phyloP scores from a whole-genome alignment of 2,888 invertebrate species.

The Tanypteryx hageni region DNA sequence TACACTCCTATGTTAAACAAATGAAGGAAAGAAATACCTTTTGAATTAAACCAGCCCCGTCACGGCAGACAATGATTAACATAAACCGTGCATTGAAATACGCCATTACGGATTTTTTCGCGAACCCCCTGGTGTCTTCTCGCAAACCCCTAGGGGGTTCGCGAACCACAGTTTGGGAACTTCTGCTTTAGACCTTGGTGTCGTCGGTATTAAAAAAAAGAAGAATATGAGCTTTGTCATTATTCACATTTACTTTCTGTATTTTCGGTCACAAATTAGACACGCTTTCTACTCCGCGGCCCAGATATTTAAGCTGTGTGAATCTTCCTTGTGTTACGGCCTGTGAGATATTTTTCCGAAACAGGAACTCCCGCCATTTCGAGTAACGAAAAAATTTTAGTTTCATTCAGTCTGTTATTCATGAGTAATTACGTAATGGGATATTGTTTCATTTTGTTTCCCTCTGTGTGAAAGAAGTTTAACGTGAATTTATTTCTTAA shows the following conservation, averaged over 20 bases:
- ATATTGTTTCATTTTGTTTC: neutral
- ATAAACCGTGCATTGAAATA: no score
- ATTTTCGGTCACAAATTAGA: slow-evolving; percentile 40
- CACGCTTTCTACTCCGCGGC: slow-evolving; percentile 49
- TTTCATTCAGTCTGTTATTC: no score
- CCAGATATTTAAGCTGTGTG: neutral
- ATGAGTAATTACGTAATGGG: neutral
- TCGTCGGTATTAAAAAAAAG: neutral
- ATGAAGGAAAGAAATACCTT: no score
- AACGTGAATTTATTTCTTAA: neutral
- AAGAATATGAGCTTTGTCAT: neutral
- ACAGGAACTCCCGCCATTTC: neutral
- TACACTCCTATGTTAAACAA: no score
- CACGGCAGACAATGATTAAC: no score
- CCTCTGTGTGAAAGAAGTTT: neutral
- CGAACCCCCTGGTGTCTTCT: no score
- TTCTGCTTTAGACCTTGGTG: no score
- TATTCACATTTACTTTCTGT: slow-evolving; percentile 24
- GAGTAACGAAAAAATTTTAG: neutral
- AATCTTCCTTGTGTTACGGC: neutral
- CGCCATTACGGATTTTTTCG: no score
- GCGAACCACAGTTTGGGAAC: no score
- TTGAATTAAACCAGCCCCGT: no score
- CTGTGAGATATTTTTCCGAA: neutral
- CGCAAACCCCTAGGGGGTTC: no score